Evolutionary conservation across 2,113 vertebrate genomes (phyloP).

Genomic region (Phodopus roborovskii): DNA sequence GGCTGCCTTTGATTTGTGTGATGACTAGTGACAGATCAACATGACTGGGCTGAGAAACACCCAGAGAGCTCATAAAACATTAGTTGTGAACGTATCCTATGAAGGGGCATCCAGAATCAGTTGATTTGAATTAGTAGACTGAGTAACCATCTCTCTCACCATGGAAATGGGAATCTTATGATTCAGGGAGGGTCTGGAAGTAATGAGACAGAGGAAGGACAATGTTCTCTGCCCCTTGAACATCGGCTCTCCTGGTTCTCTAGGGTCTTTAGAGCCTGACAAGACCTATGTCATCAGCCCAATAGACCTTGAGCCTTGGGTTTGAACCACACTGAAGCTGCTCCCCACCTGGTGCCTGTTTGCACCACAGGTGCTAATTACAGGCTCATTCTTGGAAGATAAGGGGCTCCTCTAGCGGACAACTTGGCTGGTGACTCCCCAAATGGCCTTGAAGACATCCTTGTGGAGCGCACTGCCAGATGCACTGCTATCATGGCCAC

Average conservation of each 20-base stretch:
- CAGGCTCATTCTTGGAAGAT: neutral
- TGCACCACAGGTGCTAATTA: neutral
- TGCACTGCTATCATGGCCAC: neutral
- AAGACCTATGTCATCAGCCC: neutral
- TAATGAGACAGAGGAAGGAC: no score
- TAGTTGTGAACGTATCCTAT: neutral
- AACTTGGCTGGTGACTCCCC: neutral
- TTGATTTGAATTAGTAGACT: neutral
- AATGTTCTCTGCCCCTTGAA: neutral
- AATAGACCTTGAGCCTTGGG: neutral
- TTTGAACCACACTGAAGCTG: neutral
- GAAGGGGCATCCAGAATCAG: neutral
- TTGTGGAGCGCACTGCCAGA: neutral
- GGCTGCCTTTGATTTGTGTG: neutral
- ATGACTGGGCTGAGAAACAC: neutral
- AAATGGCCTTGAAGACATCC: neutral
- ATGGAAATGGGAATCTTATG: neutral
- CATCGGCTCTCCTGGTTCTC: neutral
- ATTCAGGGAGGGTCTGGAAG: neutral
- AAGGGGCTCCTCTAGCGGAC: no score
- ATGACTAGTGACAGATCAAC: neutral
- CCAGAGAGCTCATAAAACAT: neutral
- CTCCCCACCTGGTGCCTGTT: neutral
- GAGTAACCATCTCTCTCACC: neutral
- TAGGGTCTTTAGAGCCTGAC: neutral